phyloP scores from a whole-genome alignment of 2,797 vertebrate species.

The Pseudotriccus pelzelni region DNA sequence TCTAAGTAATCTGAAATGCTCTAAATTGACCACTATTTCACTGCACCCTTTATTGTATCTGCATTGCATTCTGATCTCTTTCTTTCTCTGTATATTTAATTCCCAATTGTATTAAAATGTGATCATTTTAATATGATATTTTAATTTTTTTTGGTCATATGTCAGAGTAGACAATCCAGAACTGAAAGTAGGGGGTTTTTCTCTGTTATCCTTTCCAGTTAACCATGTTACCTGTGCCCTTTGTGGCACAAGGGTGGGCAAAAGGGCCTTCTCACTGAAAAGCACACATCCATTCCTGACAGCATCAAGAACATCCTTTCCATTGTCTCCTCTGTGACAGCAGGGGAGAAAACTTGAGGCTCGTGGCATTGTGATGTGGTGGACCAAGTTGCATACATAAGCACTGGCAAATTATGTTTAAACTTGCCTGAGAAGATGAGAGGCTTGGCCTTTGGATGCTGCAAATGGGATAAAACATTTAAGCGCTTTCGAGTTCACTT shows the following conservation, averaged over 20 bases:
- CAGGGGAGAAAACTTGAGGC: constrained; percentile 44
- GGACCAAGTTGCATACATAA: not conserved
- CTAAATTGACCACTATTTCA: not conserved
- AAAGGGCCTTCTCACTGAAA: constrained; percentile 79
- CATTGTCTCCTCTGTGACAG: constrained; percentile 80
- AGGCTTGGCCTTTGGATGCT: not conserved
- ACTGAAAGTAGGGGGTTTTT: not conserved
- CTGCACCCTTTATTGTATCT: not conserved
- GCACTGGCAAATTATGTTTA: not conserved
- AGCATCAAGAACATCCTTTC: constrained; percentile 80
- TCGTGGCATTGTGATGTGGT: accelerated
- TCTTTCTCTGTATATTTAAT: not conserved
- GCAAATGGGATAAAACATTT: not conserved
- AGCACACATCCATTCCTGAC: constrained; percentile 78
- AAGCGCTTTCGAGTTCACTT: not conserved
- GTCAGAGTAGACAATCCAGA: not conserved
- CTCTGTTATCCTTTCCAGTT: constrained; percentile 27
- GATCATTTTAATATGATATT: not conserved
- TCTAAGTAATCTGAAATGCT: not conserved
- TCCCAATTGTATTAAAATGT: not conserved
- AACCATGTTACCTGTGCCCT: constrained; percentile 76
- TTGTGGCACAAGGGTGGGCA: constrained; percentile 75
- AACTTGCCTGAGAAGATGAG: not conserved
- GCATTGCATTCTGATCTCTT: not conserved
- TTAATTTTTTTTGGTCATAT: not conserved